Evolutionary conservation across 2,888 invertebrate species (phyloP).

Genomic region (Caenorhabditis uteleia): DNA sequence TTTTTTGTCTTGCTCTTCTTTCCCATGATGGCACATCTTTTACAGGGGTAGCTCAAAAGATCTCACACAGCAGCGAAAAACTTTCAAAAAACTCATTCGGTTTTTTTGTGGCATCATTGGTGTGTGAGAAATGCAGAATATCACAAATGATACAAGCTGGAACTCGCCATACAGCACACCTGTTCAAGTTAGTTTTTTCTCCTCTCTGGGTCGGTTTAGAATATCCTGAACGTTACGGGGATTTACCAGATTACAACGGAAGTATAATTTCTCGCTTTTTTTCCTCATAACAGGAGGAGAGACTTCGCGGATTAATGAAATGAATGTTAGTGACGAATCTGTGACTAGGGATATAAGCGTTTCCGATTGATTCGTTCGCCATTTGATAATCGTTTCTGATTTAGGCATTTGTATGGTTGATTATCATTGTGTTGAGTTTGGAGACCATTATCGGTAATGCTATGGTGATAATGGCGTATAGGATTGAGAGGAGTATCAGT

Average conservation of each 20-base stretch:
- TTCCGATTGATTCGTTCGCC: background rate
- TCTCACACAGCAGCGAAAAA: too few species aligned
- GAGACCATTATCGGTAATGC: slow-evolving; percentile 69
- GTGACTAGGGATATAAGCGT: too few species aligned
- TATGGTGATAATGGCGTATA: slow-evolving; percentile 67
- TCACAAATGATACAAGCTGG: slow-evolving; percentile 44
- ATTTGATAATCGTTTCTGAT: slow-evolving; percentile 24
- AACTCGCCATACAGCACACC: slow-evolving; percentile 51
- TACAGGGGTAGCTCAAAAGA: too few species aligned
- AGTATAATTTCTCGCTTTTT: background rate
- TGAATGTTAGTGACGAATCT: background rate
- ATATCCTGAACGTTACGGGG: too few species aligned
- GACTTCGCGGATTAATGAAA: background rate
- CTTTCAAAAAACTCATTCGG: too few species aligned
- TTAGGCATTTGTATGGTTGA: slow-evolving; percentile 61
- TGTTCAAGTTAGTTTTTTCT: slow-evolving; percentile 44
- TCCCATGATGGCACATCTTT: too few species aligned
- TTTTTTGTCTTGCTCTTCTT: too few species aligned
- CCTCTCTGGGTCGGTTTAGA: too few species aligned
- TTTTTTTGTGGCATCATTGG: background rate
- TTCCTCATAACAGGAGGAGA: background rate
- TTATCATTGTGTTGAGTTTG: slow-evolving; percentile 57
- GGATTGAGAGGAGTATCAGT: slow-evolving; percentile 65
- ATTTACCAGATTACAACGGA: too few species aligned
- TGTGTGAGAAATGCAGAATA: slow-evolving; percentile 23